Base-by-base conservation (phyloP, 2,797 vertebrate genomes). In the Serranus cabrilla region DNA sequence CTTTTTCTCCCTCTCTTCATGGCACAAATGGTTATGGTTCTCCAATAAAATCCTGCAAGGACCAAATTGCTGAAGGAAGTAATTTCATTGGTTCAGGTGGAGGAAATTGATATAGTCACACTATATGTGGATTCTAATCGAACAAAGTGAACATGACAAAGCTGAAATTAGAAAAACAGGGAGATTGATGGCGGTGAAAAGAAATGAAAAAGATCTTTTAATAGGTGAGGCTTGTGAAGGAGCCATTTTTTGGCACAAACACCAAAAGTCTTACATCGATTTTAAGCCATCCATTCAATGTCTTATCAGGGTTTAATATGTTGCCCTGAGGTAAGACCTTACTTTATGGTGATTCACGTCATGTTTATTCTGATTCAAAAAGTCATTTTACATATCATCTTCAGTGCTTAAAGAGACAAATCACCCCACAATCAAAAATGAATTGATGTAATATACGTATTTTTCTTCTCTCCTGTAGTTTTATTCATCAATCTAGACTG, bases 71-170 rank as follows among this genome's bases (percentile, higher is more conserved):
- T 55, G 76, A 78, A 66, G 75, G 73, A 89, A 90, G 84, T 87
- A 83, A 91, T 94, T 92, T 83, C 80, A 88, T 85, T 80, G 80
- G 81, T 71, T 83, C 75, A 69, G 68, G 72, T 82, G 69, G 63
- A 61, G 75, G 74, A 84, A 89, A 87, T 74, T 87, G 88, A 87
- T 89, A 84, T 76, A 91, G 91, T 92, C 86, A 71, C 78, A 76
- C 64, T 66, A 43, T 76, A 81, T 88, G 80, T 87, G 89, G 82
- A 83, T 86, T 93, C 52, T 87, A 87, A 91, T 89, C 52, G 43
- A 87, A 81, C 76, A 90, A 89, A 92, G 76, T 89, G 82, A 73
- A 89, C 83, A 83, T 82, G 91, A 88, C 90, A 92, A 87, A 91
- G 73, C 69, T 84, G 87, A 78, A 92, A 88, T 86, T 85, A 86